These are phyloP conservation scores for Idaea biselata DNA, from an alignment of 2,888 invertebrate species.

Conservation along the genomic window DNA sequence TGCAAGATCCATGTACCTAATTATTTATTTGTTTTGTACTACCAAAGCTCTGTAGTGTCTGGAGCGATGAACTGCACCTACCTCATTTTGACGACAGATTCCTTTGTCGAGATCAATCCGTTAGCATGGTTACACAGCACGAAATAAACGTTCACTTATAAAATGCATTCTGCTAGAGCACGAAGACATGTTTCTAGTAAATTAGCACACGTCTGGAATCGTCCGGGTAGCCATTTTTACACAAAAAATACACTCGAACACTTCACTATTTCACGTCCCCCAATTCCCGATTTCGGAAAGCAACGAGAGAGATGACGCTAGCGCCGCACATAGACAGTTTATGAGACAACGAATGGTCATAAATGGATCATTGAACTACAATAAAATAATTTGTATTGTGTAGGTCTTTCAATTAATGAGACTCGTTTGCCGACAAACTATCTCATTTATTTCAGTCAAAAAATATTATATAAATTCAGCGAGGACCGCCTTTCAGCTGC, in stretches of 20 bases:
- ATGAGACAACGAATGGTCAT: conserved; percentile 58
- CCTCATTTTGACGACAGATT: conserved; percentile 75
- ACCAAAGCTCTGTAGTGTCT: conserved; percentile 53
- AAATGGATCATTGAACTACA: conserved; percentile 55
- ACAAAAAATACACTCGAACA: conserved; percentile 50
- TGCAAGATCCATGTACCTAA: conserved; percentile 54
- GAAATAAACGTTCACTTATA: conserved; percentile 75
- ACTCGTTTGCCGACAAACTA: neutral
- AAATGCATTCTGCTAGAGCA: conserved; percentile 73
- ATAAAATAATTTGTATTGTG: conserved; percentile 16
- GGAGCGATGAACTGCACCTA: conserved; percentile 70
- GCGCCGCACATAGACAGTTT: conserved; percentile 58
- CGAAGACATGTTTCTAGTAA: conserved; percentile 63
- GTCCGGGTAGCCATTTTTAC: conserved; percentile 75
- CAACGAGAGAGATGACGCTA: conserved; percentile 67
- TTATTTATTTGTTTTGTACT: conserved; percentile 79
- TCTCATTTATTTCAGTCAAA: neutral
- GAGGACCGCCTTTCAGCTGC: neutral
- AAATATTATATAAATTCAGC: conserved; percentile 3
- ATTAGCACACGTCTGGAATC: conserved; percentile 58
- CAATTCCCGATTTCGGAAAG: conserved; percentile 66
- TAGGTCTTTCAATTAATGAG: neutral
- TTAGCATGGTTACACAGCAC: conserved; percentile 75
- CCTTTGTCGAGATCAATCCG: conserved; percentile 76
- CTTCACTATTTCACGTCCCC: conserved; percentile 57